A percentile compares a stretch with the other conserved stretches of the same genome.
Conservation (phyloP, 2,888 invertebrate species). For the Melangyna quadrimaculata region DNA sequence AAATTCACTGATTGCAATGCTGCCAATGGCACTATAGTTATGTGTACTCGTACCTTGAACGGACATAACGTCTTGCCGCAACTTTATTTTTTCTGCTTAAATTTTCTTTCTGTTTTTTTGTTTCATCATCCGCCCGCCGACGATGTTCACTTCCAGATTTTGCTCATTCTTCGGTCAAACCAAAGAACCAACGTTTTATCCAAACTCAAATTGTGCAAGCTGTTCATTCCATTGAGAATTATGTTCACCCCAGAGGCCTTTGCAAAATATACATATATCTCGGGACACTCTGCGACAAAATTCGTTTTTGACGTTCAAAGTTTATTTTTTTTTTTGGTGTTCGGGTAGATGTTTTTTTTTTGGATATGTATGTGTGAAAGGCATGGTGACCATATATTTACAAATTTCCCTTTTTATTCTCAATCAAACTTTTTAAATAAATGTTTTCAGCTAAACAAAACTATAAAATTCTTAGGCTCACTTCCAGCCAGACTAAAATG, state of each 20-base stretch:
- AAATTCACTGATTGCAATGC: constrained; percentile 66
- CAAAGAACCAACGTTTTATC: constrained; percentile 5
- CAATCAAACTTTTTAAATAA: no score
- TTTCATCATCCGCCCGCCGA: not conserved
- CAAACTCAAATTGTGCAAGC: constrained; percentile 30
- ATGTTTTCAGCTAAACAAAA: no score
- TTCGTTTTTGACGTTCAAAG: constrained; percentile 32
- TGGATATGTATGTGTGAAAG: not conserved
- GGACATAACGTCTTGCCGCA: constrained; percentile 61
- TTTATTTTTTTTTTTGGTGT: constrained; percentile 13
- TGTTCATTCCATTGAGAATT: constrained; percentile 36
- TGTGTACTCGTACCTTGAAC: constrained; percentile 42
- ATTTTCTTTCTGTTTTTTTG: constrained; percentile 7
- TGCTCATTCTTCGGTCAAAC: not conserved
- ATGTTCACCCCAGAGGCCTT: constrained; percentile 44
- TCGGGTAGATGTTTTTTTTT: constrained; percentile 11
- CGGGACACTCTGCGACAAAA: constrained; percentile 37
- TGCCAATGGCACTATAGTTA: constrained; percentile 60
- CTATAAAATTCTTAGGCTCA: no score
- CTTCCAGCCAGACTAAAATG: no score
- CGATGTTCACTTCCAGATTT: constrained; percentile 11
- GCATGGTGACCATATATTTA: not conserved
- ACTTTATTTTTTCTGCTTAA: constrained; percentile 35
- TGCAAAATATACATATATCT: constrained; percentile 25
- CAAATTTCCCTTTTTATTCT: no score